phyloP scores from a whole-genome alignment of 2,888 invertebrate genomes.

The Dicyrtomina minuta region DNA sequence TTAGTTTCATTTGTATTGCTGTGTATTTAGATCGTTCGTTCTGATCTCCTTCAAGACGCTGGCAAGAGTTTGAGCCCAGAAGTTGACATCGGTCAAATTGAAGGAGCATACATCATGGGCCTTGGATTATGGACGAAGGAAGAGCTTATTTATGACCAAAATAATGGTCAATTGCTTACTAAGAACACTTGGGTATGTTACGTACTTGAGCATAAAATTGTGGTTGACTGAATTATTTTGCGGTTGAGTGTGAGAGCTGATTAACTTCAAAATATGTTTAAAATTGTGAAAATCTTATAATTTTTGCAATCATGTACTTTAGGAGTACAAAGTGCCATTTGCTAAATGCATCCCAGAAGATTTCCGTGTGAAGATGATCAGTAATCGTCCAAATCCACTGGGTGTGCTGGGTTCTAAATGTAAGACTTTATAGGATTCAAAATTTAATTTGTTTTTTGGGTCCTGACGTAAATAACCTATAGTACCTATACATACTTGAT shows the following conservation, averaged over 20 bases:
- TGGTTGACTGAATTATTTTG: no score
- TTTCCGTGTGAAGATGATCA: constrained; percentile 63
- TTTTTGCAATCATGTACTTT: background rate
- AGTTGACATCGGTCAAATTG: constrained; percentile 58
- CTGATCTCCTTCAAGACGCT: constrained; percentile 53
- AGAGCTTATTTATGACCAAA: constrained; percentile 57
- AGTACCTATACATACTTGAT: background rate
- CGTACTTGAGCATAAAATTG: no score
- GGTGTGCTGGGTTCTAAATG: constrained; percentile 74
- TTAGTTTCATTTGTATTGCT: no score
- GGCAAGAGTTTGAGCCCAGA: constrained; percentile 54
- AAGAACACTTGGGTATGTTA: constrained; percentile 72
- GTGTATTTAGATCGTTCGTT: constrained; percentile 52
- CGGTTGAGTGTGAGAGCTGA: background rate
- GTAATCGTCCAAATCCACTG: constrained; percentile 66
- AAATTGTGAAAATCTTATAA: background rate
- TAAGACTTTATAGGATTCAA: constrained; percentile 22
- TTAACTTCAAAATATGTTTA: background rate
- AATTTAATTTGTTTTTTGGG: background rate
- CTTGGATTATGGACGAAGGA: constrained; percentile 57
- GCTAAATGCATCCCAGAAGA: constrained; percentile 52
- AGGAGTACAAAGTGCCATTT: constrained; percentile 51
- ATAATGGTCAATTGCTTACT: constrained; percentile 69
- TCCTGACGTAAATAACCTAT: background rate
- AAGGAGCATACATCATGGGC: constrained; percentile 59